Evolutionary conservation across 2,888 invertebrate species (phyloP).

Genomic region (Brassicogethes aeneus): DNA sequence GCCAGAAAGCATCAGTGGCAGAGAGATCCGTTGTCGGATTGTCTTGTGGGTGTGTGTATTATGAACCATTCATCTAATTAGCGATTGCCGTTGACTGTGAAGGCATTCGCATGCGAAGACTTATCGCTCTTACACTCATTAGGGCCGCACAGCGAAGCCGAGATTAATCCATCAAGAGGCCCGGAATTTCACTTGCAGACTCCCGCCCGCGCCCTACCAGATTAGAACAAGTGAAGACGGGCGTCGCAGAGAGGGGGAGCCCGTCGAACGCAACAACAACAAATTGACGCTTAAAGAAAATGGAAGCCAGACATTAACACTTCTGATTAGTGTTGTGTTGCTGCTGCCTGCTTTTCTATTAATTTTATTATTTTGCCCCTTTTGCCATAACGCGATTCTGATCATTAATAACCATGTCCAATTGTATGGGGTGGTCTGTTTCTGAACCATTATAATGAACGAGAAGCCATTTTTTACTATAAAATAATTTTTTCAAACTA

Average conservation of each 20-base stretch:
- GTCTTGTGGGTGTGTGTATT: conserved; percentile 17
- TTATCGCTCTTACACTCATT: conserved; percentile 44
- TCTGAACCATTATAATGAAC: too few species aligned
- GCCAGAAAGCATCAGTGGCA: conserved; percentile 1
- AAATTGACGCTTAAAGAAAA: not conserved
- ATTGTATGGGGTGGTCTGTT: too few species aligned
- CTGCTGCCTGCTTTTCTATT: not conserved
- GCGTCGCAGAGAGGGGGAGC: not conserved
- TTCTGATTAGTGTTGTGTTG: not conserved
- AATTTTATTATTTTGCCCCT: not conserved
- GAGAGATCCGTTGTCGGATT: not conserved
- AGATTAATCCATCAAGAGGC: conserved; percentile 41
- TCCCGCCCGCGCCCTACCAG: too few species aligned
- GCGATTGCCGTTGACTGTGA: conserved; percentile 38
- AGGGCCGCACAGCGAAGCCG: conserved; percentile 28
- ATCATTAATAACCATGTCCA: too few species aligned
- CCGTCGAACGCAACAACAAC: too few species aligned
- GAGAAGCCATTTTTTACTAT: too few species aligned
- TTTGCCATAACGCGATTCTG: too few species aligned
- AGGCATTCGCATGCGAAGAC: conserved; percentile 40
- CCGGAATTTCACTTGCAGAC: conserved; percentile 5
- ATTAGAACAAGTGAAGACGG: not conserved
- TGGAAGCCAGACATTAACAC: not conserved
- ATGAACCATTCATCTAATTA: conserved; percentile 42
- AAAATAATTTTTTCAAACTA: too few species aligned